Evolutionary conservation across 1,140 invertebrate genomes (phyloP).

Genomic region (Schlechtendalia chinensis): DNA sequence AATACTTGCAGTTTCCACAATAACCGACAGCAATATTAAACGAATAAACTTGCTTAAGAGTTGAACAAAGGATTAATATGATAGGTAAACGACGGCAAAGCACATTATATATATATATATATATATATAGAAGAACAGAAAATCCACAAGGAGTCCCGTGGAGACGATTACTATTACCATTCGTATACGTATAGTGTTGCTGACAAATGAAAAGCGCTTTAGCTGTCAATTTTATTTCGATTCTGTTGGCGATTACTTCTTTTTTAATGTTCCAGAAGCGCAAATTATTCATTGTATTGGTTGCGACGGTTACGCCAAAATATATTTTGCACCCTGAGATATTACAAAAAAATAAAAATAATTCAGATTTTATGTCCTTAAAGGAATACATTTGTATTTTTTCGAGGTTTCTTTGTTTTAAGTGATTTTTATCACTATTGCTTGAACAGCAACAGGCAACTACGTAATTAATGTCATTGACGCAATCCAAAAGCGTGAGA

Average conservation of each 20-base stretch:
- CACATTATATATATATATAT: neutral
- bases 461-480: neutral
- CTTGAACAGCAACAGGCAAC: neutral
- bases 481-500: neutral
- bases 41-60: too few species aligned
- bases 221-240: neutral
- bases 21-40: too few species aligned
- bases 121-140: neutral
- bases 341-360: neutral
- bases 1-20: neutral
- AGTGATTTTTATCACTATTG: neutral
- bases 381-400: neutral
- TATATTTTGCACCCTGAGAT: neutral
- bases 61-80: conserved; percentile 1
- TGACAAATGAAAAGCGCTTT: conserved; percentile 11
- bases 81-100: neutral
- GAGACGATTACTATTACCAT: neutral
- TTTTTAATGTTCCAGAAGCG: neutral
- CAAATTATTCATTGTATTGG: neutral
- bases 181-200: neutral
- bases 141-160: neutral
- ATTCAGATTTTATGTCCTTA: neutral
- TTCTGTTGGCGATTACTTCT: neutral
- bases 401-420: neutral
- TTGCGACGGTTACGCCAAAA: neutral